Evolutionary conservation across 2,888 invertebrate species (phyloP).

Genomic region (Archips xylosteana): DNA sequence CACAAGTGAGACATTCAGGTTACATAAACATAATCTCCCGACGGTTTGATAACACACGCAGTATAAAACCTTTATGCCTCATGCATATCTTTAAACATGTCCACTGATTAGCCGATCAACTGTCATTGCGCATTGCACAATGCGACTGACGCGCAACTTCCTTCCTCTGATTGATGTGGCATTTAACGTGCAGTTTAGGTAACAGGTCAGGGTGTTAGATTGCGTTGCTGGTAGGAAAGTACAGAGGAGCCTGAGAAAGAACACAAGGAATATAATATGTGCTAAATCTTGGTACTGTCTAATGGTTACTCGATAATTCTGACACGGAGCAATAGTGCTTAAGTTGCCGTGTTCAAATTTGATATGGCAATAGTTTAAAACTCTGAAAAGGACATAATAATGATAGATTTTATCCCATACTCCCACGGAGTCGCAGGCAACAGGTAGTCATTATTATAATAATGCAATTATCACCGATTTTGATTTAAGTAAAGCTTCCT

Average conservation of each 20-base stretch:
- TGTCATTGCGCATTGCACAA: conserved; percentile 36
- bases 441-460: no score
- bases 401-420: no score
- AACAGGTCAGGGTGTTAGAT: conserved; percentile 29
- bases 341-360: no score
- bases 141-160: conserved; percentile 28
- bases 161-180: conserved; percentile 35
- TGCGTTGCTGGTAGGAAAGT: not conserved
- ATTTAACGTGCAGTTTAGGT: conserved; percentile 28
- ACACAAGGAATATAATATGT: not conserved
- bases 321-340: no score
- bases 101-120: conserved; percentile 29
- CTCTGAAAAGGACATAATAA: no score
- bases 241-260: not conserved
- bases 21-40: conserved; percentile 24
- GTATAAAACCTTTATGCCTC: conserved; percentile 1
- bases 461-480: no score
- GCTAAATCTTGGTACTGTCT: no score
- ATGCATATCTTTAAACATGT: not conserved
- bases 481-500: no score
- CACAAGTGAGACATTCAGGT: not conserved
- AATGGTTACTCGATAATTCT: no score
- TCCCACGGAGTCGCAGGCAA: no score
- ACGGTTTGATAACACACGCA: not conserved
- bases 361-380: no score